phyloP scores from a whole-genome alignment of 2,888 invertebrate species.

The Girardia tigrina region DNA sequence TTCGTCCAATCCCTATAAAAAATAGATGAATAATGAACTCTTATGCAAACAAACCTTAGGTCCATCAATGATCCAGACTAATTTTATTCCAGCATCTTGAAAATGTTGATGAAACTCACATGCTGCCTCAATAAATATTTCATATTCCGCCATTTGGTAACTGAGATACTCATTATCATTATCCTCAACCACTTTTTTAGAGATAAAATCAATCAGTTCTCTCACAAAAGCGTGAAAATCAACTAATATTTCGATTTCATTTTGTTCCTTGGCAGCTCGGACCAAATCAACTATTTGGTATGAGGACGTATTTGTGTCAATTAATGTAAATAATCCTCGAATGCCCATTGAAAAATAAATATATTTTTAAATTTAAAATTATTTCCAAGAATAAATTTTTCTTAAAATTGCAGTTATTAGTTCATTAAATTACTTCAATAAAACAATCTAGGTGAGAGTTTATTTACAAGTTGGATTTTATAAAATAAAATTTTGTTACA shows the following conservation, averaged over 20 bases:
- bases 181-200: background rate
- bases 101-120: background rate
- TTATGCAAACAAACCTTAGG: background rate
- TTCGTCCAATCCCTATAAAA: conserved; percentile 13
- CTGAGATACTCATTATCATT: background rate
- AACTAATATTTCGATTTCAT: background rate
- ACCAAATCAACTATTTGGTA: background rate
- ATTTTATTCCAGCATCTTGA: background rate
- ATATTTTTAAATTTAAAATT: too few relatives aligned
- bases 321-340: background rate
- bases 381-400: too few relatives aligned
- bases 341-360: background rate
- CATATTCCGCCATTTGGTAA: background rate
- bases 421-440: too few relatives aligned
- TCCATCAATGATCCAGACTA: background rate
- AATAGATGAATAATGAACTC: background rate
- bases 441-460: too few relatives aligned
- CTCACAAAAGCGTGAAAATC: background rate
- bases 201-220: background rate
- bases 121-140: background rate
- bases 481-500: too few relatives aligned
- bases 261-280: background rate
- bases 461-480: too few relatives aligned
- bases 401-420: too few relatives aligned
- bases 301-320: background rate